Conservation (phyloP, 2,113 vertebrate species). For the Caracal caracal region DNA sequence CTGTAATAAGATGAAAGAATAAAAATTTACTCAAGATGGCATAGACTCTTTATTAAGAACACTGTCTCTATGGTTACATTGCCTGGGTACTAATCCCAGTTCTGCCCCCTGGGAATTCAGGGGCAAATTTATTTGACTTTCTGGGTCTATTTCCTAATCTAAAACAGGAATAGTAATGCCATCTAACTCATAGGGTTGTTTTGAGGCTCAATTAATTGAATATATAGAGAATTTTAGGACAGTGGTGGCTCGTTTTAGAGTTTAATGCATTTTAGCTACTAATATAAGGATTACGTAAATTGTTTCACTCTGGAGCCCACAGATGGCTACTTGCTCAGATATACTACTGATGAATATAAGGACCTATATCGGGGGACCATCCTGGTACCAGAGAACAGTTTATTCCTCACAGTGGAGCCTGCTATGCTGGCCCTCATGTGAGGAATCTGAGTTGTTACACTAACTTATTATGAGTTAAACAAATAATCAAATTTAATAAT, state of each 20-base stretch:
- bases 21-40: neutral
- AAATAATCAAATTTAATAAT: conserved; percentile 6
- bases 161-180: neutral
- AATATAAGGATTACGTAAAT: neutral
- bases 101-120: neutral
- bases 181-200: neutral
- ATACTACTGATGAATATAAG: neutral
- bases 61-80: neutral
- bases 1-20: neutral
- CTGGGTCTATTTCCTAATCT: neutral
- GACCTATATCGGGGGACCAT: no score
- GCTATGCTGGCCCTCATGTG: neutral
- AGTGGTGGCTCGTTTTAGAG: neutral
- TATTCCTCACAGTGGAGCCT: neutral
- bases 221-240: neutral
- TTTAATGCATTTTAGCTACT: neutral
- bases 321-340: neutral
- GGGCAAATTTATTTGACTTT: neutral
- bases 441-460: neutral
- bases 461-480: neutral
- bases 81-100: neutral
- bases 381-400: neutral
- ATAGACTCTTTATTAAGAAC: neutral
- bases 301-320: neutral
- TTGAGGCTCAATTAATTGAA: neutral